Percentiles rank a stretch among this genome's conserved stretches.
Evolutionary conservation across 2,888 invertebrate genomes (phyloP).

Genomic region (Agrotis ipsilon): DNA sequence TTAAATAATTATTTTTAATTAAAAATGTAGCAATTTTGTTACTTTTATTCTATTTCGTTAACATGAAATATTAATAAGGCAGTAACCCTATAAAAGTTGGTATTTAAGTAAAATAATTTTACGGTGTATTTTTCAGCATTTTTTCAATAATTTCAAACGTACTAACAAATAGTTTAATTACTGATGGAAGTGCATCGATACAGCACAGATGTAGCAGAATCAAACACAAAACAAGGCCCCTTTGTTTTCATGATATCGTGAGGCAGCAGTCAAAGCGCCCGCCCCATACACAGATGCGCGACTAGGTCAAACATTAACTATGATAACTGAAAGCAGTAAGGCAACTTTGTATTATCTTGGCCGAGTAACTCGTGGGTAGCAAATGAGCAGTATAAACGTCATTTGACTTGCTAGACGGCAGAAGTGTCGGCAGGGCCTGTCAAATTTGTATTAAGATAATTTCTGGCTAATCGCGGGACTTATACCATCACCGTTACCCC

Average conservation of each 20-base stretch:
- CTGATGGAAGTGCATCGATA: constrained; percentile 5
- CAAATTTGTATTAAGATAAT: constrained; percentile 33
- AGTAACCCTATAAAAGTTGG: too few species aligned
- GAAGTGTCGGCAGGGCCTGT: constrained; percentile 24
- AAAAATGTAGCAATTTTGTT: too few species aligned
- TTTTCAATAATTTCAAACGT: background rate
- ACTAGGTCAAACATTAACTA: constrained; percentile 77
- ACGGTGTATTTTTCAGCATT: background rate
- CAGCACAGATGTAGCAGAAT: constrained; percentile 17
- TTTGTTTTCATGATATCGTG: constrained; percentile 56
- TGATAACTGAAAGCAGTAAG: constrained; percentile 66
- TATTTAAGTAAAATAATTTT: background rate
- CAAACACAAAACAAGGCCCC: constrained; percentile 21
- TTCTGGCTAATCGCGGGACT: too few species aligned
- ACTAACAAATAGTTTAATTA: background rate
- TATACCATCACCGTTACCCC: too few species aligned
- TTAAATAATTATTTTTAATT: too few species aligned
- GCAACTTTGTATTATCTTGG: constrained; percentile 70
- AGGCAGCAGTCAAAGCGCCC: constrained; percentile 49
- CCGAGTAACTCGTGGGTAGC: constrained; percentile 55
- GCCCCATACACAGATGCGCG: constrained; percentile 48
- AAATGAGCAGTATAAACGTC: constrained; percentile 50
- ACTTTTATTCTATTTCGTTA: background rate
- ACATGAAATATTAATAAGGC: background rate
- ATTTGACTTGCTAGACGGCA: constrained; percentile 39